Evolutionary conservation across 2,888 invertebrate species (phyloP), one percentile per base, ranked within the genome.

Genomic region (Hirtodrosophila alboralis): DNA sequence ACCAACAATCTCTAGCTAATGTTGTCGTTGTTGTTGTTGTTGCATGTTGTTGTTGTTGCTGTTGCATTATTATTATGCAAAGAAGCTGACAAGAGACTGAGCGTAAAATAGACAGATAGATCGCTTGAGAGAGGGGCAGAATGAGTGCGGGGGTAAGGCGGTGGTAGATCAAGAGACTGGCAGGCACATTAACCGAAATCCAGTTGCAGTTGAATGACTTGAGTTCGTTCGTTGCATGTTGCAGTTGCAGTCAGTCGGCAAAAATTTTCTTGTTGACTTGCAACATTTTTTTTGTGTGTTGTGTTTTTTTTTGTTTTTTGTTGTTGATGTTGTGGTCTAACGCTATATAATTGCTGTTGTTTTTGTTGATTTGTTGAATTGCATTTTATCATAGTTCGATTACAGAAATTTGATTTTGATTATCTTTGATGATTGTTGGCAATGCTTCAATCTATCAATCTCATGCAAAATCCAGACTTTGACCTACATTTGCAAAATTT

Each of bases 131-230:
- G 31, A 18, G n/a, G 34, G 53, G 8, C 10, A 14, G 26, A 8
- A 12, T 2, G 30, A 12, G 27, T 6, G 36, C 10, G 14, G 7
- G 18, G 34, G 10, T 14, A 28, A 10, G 45, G 9, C 7, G 8
- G 26, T 26, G 41, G 31, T 18, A 61, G 30, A 38, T 36, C 26
- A n/a, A 30, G 49, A 40, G 63, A 49, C 16, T 23, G 54, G 60
- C 62, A 61, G 68, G 60, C 75, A 71, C 72, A 86, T 75, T 84
- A 75, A 77, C 84, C 84, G 84, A 83, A 83, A 84, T 86, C 77
- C 84, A 86, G 73, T 86, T 80, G 75, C 81, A 86, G 81, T 86
- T 83, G 75, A 84, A 83, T 77, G 81, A 84, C 81, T 86, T 54
- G 48, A 45, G 45, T 40, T 52, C 48, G 64, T 63, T 61, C 48